Conservation (phyloP, 2,113 vertebrate species). For the Podocnemis expansa region DNA sequence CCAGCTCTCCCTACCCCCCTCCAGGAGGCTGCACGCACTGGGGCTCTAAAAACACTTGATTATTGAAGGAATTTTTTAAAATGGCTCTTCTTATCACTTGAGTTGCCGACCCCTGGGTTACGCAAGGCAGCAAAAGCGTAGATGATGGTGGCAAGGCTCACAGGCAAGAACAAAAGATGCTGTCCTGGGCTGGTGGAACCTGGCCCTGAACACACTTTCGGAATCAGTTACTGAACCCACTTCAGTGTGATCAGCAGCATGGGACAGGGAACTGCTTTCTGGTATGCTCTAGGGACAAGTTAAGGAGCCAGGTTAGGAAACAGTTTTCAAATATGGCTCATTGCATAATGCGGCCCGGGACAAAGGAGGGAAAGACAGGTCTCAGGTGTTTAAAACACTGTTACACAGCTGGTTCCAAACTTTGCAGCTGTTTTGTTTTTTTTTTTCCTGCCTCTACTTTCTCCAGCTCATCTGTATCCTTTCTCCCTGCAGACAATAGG, state of each 20-base stretch:
- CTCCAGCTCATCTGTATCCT: neutral
- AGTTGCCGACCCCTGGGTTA: too few relatives aligned
- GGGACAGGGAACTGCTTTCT: neutral
- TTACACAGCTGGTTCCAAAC: neutral
- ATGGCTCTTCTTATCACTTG: too few relatives aligned
- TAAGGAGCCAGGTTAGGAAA: neutral
- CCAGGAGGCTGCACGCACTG: too few relatives aligned
- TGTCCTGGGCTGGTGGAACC: neutral
- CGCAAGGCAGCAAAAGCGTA: too few relatives aligned
- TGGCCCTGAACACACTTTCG: neutral
- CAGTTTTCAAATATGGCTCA: neutral
- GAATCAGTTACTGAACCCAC: neutral
- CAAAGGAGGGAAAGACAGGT: neutral
- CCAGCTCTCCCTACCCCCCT: too few relatives aligned
- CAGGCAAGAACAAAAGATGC: neutral
- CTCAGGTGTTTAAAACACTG: neutral
- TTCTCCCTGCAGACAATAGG: neutral
- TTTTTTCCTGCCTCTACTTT: neutral
- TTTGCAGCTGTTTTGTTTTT: neutral
- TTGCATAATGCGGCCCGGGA: neutral
- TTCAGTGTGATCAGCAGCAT: neutral
- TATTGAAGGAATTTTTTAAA: too few relatives aligned
- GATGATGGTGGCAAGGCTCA: neutral
- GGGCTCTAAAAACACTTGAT: too few relatives aligned
- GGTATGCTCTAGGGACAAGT: neutral